A percentile compares a stretch with the other conserved stretches of the same genome.
Conservation (phyloP, 2,888 invertebrate genomes). For the Andrena haemorrhoa region DNA sequence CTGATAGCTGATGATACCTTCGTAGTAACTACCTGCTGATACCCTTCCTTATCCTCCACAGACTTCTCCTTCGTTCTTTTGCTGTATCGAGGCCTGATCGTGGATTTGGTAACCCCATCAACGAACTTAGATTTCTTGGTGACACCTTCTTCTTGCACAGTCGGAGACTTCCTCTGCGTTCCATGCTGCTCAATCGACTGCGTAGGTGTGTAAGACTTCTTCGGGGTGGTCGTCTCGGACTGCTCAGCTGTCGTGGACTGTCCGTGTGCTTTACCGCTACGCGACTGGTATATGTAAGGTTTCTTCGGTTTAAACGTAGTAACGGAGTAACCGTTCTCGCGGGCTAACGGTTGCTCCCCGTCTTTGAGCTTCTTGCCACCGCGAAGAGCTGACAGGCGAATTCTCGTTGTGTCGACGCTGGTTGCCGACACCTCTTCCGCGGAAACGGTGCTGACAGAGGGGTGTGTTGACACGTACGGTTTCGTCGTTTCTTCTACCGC, state of each 20-base stretch:
- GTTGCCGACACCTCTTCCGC: slow-evolving; percentile 49
- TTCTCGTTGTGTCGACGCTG: slow-evolving; percentile 38
- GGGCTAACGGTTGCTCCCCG: slow-evolving; percentile 11
- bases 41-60: slow-evolving; percentile 56
- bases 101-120: slow-evolving; percentile 27
- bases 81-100: slow-evolving; percentile 56
- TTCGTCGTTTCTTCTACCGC: slow-evolving; percentile 40
- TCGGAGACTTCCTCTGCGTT: background rate
- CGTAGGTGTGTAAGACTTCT: slow-evolving; percentile 22
- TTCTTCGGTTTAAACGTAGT: slow-evolving; percentile 54
- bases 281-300: background rate
- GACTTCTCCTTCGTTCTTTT: slow-evolving; percentile 51
- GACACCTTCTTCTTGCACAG: background rate
- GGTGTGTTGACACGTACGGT: slow-evolving; percentile 16
- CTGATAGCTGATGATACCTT: slow-evolving; percentile 50
- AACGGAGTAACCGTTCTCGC: slow-evolving; percentile 15
- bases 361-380: slow-evolving; percentile 40
- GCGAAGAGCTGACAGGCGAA: background rate
- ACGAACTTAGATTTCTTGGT: slow-evolving; percentile 16
- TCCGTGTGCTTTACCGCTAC: slow-evolving; percentile 17
- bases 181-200: background rate
- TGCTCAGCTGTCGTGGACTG: slow-evolving; percentile 27
- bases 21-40: slow-evolving; percentile 26
- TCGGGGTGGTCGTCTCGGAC: slow-evolving; percentile 13
- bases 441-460: slow-evolving; percentile 5